Percentiles rank a stretch among this genome's conserved stretches.
Conservation (phyloP, 2,888 invertebrate genomes). For the Griposia aprilina region DNA sequence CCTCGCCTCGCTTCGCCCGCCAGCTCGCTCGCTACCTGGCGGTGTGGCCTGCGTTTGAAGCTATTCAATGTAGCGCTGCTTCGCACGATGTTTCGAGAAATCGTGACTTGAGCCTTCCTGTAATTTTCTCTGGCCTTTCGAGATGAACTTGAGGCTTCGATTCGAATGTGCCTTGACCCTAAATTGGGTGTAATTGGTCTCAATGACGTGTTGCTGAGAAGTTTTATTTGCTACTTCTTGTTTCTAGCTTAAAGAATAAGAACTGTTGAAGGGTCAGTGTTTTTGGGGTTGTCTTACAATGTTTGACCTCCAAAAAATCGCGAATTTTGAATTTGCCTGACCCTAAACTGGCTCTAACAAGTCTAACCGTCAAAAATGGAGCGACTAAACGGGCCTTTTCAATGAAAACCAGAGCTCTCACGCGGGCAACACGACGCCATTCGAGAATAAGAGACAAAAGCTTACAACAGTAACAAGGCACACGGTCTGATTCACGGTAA, state of each 20-base stretch:
- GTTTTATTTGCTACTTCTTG: neutral
- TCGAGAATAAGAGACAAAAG: slow-evolving; percentile 38
- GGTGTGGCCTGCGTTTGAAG: too few relatives aligned
- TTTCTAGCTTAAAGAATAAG: neutral
- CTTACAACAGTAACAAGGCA: slow-evolving; percentile 45
- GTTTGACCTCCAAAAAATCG: neutral
- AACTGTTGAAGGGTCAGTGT: too few relatives aligned
- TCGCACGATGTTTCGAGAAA: slow-evolving; percentile 21
- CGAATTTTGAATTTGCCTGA: neutral
- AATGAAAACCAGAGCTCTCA: slow-evolving; percentile 28
- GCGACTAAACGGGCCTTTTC: neutral
- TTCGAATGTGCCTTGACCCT: slow-evolving; percentile 7
- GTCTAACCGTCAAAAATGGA: neutral
- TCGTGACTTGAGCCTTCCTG: slow-evolving; percentile 25
- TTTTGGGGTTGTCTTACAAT: neutral
- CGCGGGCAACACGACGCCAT: slow-evolving; percentile 20
- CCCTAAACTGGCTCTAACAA: neutral
- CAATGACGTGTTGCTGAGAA: neutral
- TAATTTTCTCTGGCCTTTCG: slow-evolving; percentile 24
- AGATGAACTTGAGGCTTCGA: neutral
- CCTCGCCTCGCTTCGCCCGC: too few relatives aligned
- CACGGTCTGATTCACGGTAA: slow-evolving; percentile 64
- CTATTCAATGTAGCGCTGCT: neutral
- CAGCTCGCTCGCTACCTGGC: too few relatives aligned
- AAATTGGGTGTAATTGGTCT: neutral